These are phyloP conservation scores for Empidonax alnorum DNA, from an alignment of 2,113 vertebrate species.

Conservation along the genomic window DNA sequence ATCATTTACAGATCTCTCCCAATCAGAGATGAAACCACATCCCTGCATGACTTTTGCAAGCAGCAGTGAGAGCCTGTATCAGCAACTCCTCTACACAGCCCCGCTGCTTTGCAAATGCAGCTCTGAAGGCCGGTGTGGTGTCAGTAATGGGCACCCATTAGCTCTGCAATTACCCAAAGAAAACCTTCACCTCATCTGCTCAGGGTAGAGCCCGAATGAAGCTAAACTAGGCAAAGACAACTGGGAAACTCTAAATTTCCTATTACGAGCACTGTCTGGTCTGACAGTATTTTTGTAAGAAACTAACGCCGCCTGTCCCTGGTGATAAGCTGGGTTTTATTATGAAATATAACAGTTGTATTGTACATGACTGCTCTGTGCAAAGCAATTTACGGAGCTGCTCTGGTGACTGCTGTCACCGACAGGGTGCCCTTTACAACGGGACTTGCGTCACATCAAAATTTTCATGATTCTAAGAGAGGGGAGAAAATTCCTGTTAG, in stretches of 20 bases:
- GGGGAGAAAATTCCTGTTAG: background rate
- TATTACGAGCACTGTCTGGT: background rate
- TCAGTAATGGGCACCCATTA: background rate
- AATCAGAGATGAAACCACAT: background rate
- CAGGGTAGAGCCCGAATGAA: background rate
- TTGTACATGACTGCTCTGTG: background rate
- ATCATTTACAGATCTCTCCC: slow-evolving; percentile 36
- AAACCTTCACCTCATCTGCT: background rate
- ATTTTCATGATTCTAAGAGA: background rate
- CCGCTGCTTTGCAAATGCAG: background rate
- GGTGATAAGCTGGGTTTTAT: background rate
- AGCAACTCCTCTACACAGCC: background rate
- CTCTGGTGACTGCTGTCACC: background rate
- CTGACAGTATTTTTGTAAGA: background rate
- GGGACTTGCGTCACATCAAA: rapidly evolving
- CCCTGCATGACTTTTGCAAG: background rate
- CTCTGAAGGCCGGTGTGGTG: background rate
- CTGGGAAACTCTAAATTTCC: background rate
- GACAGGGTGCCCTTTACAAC: background rate
- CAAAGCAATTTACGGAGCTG: background rate
- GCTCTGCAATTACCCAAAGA: background rate
- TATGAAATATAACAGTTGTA: background rate
- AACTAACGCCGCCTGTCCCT: background rate
- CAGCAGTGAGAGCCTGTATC: background rate
- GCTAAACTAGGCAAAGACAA: background rate